Evolutionary conservation across 2,113 vertebrate species (phyloP).

Genomic region (Dipodomys merriami): DNA sequence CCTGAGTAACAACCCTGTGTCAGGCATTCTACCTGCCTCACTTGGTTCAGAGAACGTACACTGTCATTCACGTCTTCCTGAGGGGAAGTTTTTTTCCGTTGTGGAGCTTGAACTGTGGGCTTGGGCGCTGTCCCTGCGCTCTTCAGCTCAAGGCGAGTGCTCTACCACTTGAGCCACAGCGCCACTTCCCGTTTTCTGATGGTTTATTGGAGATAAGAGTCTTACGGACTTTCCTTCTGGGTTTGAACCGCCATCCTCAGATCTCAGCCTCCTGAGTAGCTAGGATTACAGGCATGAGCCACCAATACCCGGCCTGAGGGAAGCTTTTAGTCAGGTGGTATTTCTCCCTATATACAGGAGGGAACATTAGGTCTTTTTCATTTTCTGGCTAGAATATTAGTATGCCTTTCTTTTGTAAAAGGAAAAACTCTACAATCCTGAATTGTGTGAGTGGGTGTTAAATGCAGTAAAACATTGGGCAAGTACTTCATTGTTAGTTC

Average conservation of each 20-base stretch:
- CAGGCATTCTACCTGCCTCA: neutral
- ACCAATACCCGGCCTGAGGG: neutral
- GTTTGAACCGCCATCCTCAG: too few relatives aligned
- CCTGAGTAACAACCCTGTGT: neutral
- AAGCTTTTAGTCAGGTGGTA: neutral
- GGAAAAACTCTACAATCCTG: conserved; percentile 18
- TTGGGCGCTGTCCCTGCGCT: too few relatives aligned
- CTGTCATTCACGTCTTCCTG: neutral
- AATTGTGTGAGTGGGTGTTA: conserved; percentile 62
- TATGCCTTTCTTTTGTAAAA: conserved; percentile 37
- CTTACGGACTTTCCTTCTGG: too few relatives aligned
- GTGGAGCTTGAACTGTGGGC: too few relatives aligned
- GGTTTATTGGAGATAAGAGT: too few relatives aligned
- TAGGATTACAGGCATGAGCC: too few relatives aligned
- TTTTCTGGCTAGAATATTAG: conserved; percentile 14
- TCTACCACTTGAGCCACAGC: too few relatives aligned
- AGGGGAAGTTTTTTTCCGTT: neutral
- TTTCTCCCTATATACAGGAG: neutral
- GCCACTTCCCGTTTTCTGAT: too few relatives aligned
- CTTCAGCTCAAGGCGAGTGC: too few relatives aligned
- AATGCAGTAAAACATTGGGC: conserved; percentile 50
- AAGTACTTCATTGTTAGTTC: conserved; percentile 33
- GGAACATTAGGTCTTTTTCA: neutral
- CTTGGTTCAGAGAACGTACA: neutral
- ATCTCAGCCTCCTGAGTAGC: too few relatives aligned